Conservation (phyloP, 2,797 vertebrate genomes). For the Synaphobranchus kaupii region DNA sequence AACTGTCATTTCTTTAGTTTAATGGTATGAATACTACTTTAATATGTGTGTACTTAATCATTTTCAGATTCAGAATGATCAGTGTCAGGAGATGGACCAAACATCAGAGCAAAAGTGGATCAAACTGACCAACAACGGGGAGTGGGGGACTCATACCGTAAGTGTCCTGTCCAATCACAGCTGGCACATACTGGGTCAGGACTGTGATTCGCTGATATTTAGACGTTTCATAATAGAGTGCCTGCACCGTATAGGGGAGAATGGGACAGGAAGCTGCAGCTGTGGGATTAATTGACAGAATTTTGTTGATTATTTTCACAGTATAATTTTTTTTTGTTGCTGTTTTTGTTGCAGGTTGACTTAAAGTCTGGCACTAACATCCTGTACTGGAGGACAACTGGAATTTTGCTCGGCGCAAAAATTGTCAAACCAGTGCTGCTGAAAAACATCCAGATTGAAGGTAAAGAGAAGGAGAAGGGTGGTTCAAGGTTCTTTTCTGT, state of each 20-base stretch:
- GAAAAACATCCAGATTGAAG: conserved; percentile 94
- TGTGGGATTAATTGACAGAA: no score
- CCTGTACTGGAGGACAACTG: conserved; percentile 95
- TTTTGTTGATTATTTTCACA: not conserved
- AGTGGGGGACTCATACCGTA: conserved; percentile 89
- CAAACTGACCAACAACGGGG: conserved; percentile 84
- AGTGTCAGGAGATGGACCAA: conserved; percentile 93
- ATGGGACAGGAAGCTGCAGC: not conserved
- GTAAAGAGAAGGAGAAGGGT: conserved; percentile 57
- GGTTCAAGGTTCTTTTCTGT: no score
- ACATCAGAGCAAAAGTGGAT: conserved; percentile 87
- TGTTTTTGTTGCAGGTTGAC: conserved; percentile 74
- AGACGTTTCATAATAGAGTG: not conserved
- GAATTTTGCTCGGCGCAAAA: conserved; percentile 86
- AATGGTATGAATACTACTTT: not conserved
- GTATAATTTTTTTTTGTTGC: not conserved
- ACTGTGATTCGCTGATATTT: not conserved
- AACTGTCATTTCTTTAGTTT: not conserved
- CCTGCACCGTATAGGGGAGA: not conserved
- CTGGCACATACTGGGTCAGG: not conserved
- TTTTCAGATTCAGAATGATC: conserved; percentile 94
- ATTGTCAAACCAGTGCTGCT: conserved; percentile 89
- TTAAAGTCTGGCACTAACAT: conserved; percentile 95
- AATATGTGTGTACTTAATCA: not conserved
- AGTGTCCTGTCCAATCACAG: not conserved